These are phyloP conservation scores for Hydractinia symbiolongicarpus DNA, from an alignment of 30 jellyfish, hydroid and myxozoan genomes.

Conservation along the genomic window DNA sequence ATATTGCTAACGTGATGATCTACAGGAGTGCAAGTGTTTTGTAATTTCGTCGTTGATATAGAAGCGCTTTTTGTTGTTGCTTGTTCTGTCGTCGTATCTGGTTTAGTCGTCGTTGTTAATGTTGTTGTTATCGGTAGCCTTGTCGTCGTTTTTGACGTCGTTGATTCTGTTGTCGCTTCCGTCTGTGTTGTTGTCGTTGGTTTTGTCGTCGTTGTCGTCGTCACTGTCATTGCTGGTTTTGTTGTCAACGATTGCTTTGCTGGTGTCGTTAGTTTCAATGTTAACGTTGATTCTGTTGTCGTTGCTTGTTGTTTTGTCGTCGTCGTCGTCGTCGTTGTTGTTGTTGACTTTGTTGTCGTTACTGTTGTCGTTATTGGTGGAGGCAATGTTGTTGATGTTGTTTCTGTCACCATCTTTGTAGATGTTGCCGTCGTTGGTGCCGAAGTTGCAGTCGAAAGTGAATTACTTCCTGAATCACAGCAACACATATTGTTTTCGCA, in stretches of 20 bases:
- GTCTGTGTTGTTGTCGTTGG: background rate
- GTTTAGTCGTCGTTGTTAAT: background rate
- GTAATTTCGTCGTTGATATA: background rate
- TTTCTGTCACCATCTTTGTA: background rate
- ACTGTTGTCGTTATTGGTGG: background rate
- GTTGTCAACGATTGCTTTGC: background rate
- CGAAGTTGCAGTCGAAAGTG: background rate
- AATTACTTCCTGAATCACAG: background rate
- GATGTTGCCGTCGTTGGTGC: constrained; percentile 6
- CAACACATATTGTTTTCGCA: background rate
- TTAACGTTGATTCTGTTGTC: background rate
- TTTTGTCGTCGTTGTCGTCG: background rate
- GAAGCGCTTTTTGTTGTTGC: background rate
- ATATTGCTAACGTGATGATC: background rate
- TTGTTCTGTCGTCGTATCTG: background rate
- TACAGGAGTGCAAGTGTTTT: constrained; percentile 3
- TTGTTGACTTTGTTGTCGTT: background rate
- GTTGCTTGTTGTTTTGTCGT: background rate
- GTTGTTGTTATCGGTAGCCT: background rate
- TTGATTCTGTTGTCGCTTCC: background rate
- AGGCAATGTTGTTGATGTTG: background rate
- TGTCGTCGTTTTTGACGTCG: background rate
- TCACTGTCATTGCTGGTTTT: background rate
- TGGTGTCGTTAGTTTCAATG: background rate
- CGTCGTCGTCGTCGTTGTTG: background rate